These are phyloP conservation scores for Euproctis similis DNA, from an alignment of 2,888 invertebrate genomes.

Conservation along the genomic window DNA sequence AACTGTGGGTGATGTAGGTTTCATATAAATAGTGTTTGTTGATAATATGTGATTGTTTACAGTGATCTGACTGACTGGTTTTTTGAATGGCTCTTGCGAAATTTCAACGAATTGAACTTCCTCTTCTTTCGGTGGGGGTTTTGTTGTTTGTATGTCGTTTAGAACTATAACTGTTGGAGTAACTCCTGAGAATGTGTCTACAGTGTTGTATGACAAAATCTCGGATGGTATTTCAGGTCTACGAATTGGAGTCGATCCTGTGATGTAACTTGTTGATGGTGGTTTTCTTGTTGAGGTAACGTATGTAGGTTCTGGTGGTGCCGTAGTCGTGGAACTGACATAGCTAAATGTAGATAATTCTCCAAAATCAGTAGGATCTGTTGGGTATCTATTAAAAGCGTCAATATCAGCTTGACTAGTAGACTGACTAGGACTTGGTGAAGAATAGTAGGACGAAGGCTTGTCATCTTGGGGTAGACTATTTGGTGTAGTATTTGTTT, in stretches of 20 bases:
- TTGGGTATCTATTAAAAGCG: slow-evolving; percentile 62
- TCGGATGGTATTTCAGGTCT: slow-evolving; percentile 55
- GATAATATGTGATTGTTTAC: slow-evolving; percentile 78
- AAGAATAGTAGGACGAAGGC: slow-evolving; percentile 42
- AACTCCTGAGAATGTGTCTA: slow-evolving; percentile 61
- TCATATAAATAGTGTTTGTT: slow-evolving; percentile 69
- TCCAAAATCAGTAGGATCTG: slow-evolving; percentile 56
- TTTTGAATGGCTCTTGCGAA: slow-evolving; percentile 70
- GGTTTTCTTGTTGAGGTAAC: slow-evolving; percentile 41
- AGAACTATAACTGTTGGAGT: slow-evolving; percentile 68
- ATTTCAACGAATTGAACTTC: slow-evolving; percentile 65
- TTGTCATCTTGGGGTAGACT: slow-evolving; percentile 41
- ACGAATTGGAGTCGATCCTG: slow-evolving; percentile 63
- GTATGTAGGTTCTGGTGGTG: slow-evolving; percentile 32
- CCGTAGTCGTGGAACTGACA: slow-evolving; percentile 52
- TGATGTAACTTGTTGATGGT: slow-evolving; percentile 66
- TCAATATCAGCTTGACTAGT: slow-evolving; percentile 65
- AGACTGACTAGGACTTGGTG: slow-evolving; percentile 54
- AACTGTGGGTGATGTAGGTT: slow-evolving; percentile 73
- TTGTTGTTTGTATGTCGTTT: slow-evolving; percentile 44
- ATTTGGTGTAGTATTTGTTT: slow-evolving; percentile 47
- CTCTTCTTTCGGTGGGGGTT: slow-evolving; percentile 39
- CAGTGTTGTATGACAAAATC: slow-evolving; percentile 47
- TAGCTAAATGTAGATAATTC: slow-evolving; percentile 60
- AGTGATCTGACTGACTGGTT: slow-evolving; percentile 69